A percentile compares a stretch with the other conserved stretches of the same genome.
These are phyloP conservation scores for Poeciliopsis occidentalis DNA, from an alignment of 2,113 vertebrate genomes.

Conservation along the genomic window DNA sequence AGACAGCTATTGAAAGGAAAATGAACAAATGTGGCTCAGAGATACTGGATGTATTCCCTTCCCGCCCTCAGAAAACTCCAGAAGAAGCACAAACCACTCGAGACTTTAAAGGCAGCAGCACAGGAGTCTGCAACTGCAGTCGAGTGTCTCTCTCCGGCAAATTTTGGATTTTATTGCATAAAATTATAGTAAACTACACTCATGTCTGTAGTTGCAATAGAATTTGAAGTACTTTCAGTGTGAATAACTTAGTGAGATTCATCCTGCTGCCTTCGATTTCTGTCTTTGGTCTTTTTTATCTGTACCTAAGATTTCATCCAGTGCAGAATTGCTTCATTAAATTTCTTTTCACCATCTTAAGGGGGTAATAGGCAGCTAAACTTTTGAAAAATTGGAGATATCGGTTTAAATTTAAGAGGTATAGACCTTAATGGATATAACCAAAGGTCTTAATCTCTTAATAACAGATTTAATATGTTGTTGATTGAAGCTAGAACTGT, in stretches of 20 bases:
- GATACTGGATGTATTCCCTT: slow-evolving; percentile 1
- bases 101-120: slow-evolving; percentile 9
- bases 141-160: too few species aligned
- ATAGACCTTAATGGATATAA: too few species aligned
- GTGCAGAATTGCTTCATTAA: neutral
- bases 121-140: too few species aligned
- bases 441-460: neutral
- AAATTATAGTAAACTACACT: neutral
- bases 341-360: neutral
- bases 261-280: neutral
- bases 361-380: neutral
- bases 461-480: neutral
- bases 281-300: neutral
- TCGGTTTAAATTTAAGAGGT: neutral
- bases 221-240: neutral
- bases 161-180: neutral
- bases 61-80: neutral
- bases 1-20: slow-evolving; percentile 1
- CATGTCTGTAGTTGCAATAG: neutral
- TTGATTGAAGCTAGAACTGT: too few species aligned
- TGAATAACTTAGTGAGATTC: neutral
- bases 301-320: slow-evolving; percentile 6
- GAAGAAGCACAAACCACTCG: neutral
- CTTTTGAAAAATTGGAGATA: neutral
- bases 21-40: neutral